Evolutionary conservation across 2,113 vertebrate genomes (phyloP), one percentile per base, ranked within the genome.

Genomic region (Neolamprologus kungweensis): DNA sequence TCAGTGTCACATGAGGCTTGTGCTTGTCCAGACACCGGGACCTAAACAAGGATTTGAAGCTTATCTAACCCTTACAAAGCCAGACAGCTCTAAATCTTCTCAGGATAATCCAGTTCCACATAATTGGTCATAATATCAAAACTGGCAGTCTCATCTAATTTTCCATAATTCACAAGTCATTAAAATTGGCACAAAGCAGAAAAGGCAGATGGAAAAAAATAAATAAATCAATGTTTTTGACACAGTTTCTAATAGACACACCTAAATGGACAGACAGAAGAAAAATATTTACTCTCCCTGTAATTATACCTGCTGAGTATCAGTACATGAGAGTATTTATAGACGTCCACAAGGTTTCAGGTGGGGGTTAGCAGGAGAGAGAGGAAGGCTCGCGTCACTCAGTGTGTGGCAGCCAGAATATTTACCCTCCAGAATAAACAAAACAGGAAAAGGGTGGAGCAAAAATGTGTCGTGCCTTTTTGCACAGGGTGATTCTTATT

Each of bases 21-120:
- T 17, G 12, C 50, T 87, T 85, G 65, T 91, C 88, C 85, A 91
- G 86, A 91, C 89, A 86, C 86, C 45, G 11, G 63, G 78, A 93
- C 79, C 88, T 55, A 93, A 92, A 87, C 87, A 91, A 89, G 90
- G 94, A 94, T 95, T 95, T 91, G 88, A 75, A 88, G 91, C 81
- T 95, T 94, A 92, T 87, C 91, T 92, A 92, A 87, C 78, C 78
- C 87, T 85, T 86, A 80, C 87, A 89, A 89, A 88, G 90, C 86
- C 91, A 92, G 89, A 94, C 90, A 87, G 58, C 55, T 80, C 86
- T 87, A 92, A 91, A 91, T 90, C 91, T 92, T 73, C 88, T 93
- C 88, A 79, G 60, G 50, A 81, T 92, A 94, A 96, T 96, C 94
- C 78, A 93, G 90, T 94, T 94, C 37, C 50, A 68, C 40, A 78